These are phyloP conservation scores for Odobenus rosmarus DNA, from an alignment of 2,113 vertebrate genomes.

Conservation along the genomic window DNA sequence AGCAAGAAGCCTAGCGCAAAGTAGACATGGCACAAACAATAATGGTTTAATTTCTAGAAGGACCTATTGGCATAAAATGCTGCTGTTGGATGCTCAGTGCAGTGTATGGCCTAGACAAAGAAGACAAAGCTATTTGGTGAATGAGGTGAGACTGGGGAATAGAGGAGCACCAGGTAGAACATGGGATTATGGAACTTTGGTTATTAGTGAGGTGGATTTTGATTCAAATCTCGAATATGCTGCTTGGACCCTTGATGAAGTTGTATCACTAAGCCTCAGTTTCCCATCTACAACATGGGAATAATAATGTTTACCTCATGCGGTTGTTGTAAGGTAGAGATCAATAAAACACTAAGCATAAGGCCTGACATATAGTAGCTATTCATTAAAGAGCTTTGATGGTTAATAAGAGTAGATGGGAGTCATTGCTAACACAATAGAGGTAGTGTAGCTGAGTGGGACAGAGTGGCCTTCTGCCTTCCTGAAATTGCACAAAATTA, in stretches of 20 bases:
- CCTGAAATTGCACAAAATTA: conserved; percentile 55
- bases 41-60: background rate
- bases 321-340: background rate
- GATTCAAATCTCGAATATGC: background rate
- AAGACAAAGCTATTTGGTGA: background rate
- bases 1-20: background rate
- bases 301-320: background rate
- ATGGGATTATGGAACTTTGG: background rate
- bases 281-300: background rate
- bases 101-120: background rate
- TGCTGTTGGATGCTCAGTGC: background rate
- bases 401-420: background rate
- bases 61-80: background rate
- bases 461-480: conserved; percentile 44
- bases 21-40: background rate
- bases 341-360: background rate
- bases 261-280: background rate
- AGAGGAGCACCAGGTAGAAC: background rate
- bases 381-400: background rate
- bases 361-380: background rate
- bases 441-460: conserved; percentile 40
- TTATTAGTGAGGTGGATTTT: background rate
- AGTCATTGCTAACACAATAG: background rate
- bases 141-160: background rate
- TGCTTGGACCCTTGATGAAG: background rate